Percentiles rank a stretch among this genome's conserved stretches.
Conservation (phyloP, 2,113 vertebrate genomes). For the Cebus imitator region DNA sequence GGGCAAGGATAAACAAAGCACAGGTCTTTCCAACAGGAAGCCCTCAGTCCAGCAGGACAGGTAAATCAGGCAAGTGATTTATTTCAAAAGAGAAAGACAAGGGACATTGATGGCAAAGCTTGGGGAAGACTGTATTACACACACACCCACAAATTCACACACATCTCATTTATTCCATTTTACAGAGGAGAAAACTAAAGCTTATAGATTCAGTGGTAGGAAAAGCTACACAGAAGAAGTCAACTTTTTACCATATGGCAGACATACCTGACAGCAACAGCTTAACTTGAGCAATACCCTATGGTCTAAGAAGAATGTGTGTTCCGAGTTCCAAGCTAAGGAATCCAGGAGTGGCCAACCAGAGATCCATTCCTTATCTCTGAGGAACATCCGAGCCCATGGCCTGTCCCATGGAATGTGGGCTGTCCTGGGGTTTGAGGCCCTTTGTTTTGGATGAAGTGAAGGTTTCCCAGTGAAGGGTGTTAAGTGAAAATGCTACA, state of each 20-base stretch:
- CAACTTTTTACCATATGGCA: not conserved
- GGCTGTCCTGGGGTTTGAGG: too few species aligned
- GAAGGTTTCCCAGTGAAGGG: too few species aligned
- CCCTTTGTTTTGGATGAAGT: too few species aligned
- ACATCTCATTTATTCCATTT: not conserved
- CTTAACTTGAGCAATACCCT: too few species aligned
- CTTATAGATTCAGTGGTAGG: not conserved
- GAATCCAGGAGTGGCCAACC: too few species aligned
- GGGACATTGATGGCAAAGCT: not conserved
- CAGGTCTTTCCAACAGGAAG: not conserved
- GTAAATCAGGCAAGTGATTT: not conserved
- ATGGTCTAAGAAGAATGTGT: too few species aligned
- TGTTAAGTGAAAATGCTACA: too few species aligned
- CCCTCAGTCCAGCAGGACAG: not conserved
- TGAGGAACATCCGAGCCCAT: too few species aligned
- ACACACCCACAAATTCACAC: not conserved
- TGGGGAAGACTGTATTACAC: not conserved
- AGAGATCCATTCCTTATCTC: too few species aligned
- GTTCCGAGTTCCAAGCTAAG: too few species aligned
- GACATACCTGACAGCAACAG: too few species aligned
- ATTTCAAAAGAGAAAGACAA: not conserved
- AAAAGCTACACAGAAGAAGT: not conserved
- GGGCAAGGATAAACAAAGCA: not conserved
- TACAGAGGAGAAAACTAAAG: not conserved
- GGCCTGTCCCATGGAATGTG: too few species aligned